phyloP scores from a whole-genome alignment of 2,888 invertebrate species.

The Malthinus flaveolus region DNA sequence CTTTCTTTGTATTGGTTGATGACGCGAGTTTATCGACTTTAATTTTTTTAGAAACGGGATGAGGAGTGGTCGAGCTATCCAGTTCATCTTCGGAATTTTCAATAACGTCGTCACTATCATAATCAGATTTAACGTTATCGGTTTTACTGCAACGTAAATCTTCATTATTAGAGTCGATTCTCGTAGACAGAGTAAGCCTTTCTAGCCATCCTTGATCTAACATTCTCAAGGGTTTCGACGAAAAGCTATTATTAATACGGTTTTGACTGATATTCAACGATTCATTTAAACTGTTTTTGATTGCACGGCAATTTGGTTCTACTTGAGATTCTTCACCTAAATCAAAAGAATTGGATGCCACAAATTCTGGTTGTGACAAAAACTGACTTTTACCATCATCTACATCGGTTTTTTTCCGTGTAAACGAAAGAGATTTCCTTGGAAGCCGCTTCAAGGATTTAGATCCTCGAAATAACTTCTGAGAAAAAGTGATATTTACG shows the following conservation, averaged over 20 bases:
- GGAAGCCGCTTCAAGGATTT: slow-evolving; percentile 77
- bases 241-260: slow-evolving; percentile 38
- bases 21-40: slow-evolving; percentile 13
- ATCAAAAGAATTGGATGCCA: background rate
- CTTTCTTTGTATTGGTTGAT: background rate
- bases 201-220: slow-evolving; percentile 65
- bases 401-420: slow-evolving; percentile 43
- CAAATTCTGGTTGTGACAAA: slow-evolving; percentile 33
- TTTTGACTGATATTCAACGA: background rate
- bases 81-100: slow-evolving; percentile 52
- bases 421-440: slow-evolving; percentile 64
- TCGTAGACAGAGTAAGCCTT: slow-evolving; percentile 50
- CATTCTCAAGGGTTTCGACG: slow-evolving; percentile 41
- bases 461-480: slow-evolving; percentile 70
- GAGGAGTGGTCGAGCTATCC: slow-evolving; percentile 10
- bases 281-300: background rate
- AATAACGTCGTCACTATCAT: slow-evolving; percentile 71
- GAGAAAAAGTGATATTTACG: slow-evolving; percentile 55
- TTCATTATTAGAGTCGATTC: slow-evolving; percentile 15
- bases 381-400: slow-evolving; percentile 30
- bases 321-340: background rate
- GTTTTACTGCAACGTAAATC: slow-evolving; percentile 43
- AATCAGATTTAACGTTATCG: slow-evolving; percentile 41
- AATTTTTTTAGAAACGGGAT: slow-evolving; percentile 44
- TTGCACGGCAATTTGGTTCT: background rate